Conservation (phyloP, 2,888 invertebrate species). For the Scaptomyza parva region DNA sequence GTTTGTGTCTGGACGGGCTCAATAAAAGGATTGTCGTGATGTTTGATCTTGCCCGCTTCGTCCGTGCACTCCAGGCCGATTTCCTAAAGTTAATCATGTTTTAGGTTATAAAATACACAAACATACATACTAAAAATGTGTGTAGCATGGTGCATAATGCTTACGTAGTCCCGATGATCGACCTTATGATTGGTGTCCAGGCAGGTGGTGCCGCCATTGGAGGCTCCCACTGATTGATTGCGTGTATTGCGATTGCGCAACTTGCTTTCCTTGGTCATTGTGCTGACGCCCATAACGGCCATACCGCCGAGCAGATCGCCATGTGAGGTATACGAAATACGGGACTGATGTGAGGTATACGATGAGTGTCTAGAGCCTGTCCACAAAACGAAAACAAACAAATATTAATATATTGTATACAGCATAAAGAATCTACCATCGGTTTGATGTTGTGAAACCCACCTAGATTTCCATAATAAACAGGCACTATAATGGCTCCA, state of each 20-base stretch:
- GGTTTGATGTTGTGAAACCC: conserved; percentile 43
- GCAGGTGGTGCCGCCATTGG: conserved; percentile 86
- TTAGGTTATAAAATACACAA: not conserved
- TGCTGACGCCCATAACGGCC: conserved; percentile 84
- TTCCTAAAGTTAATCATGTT: conserved; percentile 86
- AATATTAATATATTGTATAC: too few relatives aligned
- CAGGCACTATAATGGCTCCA: conserved; percentile 96
- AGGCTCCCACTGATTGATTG: conserved; percentile 88
- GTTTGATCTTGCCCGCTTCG: conserved; percentile 93
- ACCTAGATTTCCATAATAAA: conserved; percentile 94
- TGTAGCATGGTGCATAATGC: conserved; percentile 66
- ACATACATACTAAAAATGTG: too few relatives aligned
- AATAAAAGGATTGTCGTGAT: conserved; percentile 95
- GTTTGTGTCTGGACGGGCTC: conserved; percentile 94
- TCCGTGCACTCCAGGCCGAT: conserved; percentile 92
- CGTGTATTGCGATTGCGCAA: conserved; percentile 91
- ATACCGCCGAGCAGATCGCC: conserved; percentile 94
- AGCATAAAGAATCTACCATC: too few relatives aligned
- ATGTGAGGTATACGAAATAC: conserved; percentile 97
- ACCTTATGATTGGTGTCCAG: conserved; percentile 88
- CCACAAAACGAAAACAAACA: not conserved
- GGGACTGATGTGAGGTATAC: conserved; percentile 97
- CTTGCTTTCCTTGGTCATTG: conserved; percentile 93
- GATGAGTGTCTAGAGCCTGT: conserved; percentile 95
- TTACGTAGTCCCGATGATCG: conserved; percentile 90